Conservation (phyloP, 2,797 vertebrate genomes). For the Alosa sapidissima region DNA sequence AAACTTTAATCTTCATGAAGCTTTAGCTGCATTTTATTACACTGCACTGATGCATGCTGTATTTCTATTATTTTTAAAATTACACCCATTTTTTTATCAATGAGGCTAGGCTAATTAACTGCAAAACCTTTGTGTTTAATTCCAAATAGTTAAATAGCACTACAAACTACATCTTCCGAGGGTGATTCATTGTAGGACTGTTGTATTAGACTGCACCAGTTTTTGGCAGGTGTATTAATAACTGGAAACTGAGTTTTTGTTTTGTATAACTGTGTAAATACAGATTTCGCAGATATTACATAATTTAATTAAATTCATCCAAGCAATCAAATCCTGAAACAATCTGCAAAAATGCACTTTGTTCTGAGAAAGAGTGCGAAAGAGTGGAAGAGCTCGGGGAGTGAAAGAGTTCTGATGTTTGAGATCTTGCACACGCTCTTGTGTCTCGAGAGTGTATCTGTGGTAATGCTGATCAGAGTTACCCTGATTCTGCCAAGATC, state of each 20-base stretch:
- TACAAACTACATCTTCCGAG: too few relatives aligned
- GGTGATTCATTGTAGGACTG: too few relatives aligned
- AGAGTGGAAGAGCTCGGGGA: background rate
- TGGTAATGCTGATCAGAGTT: background rate
- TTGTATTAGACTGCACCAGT: too few relatives aligned
- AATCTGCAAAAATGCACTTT: background rate
- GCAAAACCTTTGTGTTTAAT: too few relatives aligned
- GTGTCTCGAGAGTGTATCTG: background rate
- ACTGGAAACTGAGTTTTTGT: background rate
- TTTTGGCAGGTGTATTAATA: too few relatives aligned
- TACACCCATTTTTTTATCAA: too few relatives aligned
- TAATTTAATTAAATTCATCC: background rate
- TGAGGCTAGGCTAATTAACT: too few relatives aligned
- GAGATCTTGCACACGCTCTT: background rate
- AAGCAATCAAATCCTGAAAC: background rate
- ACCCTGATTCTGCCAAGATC: slow-evolving; percentile 27
- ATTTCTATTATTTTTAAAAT: too few relatives aligned
- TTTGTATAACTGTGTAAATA: background rate
- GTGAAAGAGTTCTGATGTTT: background rate
- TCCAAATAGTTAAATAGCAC: too few relatives aligned
- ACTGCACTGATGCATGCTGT: too few relatives aligned
- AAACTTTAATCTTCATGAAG: too few relatives aligned
- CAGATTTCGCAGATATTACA: background rate
- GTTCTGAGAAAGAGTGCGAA: background rate
- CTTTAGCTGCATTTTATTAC: too few relatives aligned